Evolutionary conservation across 1,140 invertebrate species (phyloP).

Genomic region (Nasonia vitripennis): DNA sequence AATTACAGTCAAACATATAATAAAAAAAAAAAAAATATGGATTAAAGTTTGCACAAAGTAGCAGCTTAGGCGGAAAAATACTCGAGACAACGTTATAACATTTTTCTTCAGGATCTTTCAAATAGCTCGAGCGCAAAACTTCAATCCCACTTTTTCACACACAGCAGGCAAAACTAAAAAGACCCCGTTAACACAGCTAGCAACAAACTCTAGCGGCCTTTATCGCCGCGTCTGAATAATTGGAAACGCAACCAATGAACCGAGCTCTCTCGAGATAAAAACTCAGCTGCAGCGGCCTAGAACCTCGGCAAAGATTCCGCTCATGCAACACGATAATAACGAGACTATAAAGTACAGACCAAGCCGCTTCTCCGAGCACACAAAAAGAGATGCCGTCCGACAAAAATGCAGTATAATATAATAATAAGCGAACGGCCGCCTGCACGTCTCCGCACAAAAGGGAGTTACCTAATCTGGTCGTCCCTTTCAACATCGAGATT

Average conservation of each 20-base stretch:
- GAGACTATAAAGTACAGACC: background rate
- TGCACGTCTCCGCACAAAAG: background rate
- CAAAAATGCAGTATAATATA: background rate
- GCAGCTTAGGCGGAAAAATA: too few species aligned
- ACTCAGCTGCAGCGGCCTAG: background rate
- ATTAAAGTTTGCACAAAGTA: too few species aligned
- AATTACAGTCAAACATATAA: too few species aligned
- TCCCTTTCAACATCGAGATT: background rate
- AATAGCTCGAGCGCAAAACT: background rate
- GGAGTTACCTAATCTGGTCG: conserved; percentile 2
- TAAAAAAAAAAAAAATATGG: too few species aligned
- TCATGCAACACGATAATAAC: background rate
- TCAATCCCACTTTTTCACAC: background rate
- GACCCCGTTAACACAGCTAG: background rate
- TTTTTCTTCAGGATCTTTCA: background rate
- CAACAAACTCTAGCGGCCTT: background rate
- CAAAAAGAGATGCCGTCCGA: background rate
- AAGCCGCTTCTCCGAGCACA: background rate
- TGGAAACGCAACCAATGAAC: background rate
- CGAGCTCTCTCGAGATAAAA: background rate
- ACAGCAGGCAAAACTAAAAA: background rate
- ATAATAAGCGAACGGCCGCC: background rate
- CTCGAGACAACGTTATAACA: too few species aligned
- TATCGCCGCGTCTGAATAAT: background rate
- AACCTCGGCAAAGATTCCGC: background rate